Percentiles rank a stretch among this genome's conserved stretches.
Evolutionary conservation across 1,140 invertebrate species (phyloP).

Genomic region (Eumeta japonica): DNA sequence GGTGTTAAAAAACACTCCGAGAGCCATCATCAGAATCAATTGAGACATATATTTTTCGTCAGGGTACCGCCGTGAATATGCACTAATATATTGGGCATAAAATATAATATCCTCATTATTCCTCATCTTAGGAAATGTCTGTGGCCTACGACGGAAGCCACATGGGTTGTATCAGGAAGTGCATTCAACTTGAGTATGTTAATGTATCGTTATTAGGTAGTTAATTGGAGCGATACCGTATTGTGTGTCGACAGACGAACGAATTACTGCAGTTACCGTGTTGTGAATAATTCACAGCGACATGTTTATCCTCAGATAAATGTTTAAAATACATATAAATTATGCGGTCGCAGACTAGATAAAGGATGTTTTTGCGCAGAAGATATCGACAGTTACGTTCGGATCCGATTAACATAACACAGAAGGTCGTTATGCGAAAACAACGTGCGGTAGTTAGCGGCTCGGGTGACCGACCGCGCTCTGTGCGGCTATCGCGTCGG

Average conservation of each 20-base stretch:
- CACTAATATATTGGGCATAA: too few relatives aligned
- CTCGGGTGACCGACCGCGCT: constrained; percentile 36
- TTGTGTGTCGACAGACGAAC: background rate
- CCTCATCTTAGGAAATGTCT: too few relatives aligned
- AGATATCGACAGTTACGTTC: background rate
- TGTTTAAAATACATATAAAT: too few relatives aligned
- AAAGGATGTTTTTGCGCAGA: background rate
- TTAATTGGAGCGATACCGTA: background rate
- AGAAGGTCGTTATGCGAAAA: background rate
- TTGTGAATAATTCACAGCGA: too few relatives aligned
- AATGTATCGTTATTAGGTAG: background rate
- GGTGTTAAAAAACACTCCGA: too few relatives aligned
- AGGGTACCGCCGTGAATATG: too few relatives aligned
- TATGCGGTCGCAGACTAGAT: background rate
- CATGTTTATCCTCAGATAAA: too few relatives aligned
- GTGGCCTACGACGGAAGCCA: too few relatives aligned
- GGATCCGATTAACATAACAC: too few relatives aligned
- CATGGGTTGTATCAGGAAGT: background rate
- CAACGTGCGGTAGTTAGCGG: constrained; percentile 1
- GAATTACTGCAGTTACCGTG: background rate
- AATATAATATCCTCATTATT: too few relatives aligned
- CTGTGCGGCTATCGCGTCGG: constrained; percentile 42
- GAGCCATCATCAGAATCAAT: too few relatives aligned
- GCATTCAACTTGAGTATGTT: background rate
- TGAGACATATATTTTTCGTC: too few relatives aligned